Percentiles rank a stretch among this genome's conserved stretches.
phyloP scores from a whole-genome alignment of 2,888 invertebrate genomes.

The Drosophila mettleri region DNA sequence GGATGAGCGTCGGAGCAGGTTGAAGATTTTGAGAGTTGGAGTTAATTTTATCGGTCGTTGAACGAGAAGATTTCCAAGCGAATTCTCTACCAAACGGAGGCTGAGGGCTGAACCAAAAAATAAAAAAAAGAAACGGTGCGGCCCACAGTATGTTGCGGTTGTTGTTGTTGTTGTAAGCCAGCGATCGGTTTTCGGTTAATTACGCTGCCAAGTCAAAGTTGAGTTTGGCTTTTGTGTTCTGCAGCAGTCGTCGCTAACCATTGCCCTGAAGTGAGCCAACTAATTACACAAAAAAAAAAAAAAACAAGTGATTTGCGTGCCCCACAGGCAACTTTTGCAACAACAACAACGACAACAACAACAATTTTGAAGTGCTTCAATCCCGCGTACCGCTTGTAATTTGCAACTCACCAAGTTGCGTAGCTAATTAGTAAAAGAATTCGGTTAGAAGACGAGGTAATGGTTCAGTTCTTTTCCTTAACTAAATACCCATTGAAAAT shows the following conservation, averaged over 20 bases:
- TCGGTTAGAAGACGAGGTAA: constrained; percentile 36
- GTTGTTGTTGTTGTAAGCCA: constrained; percentile 55
- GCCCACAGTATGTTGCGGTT: constrained; percentile 20
- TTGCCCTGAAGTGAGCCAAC: constrained; percentile 36
- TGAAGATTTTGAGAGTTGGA: constrained; percentile 36
- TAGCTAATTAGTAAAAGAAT: constrained; percentile 68
- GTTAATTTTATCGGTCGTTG: constrained; percentile 78
- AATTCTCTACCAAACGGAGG: constrained; percentile 25
- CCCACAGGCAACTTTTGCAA: constrained; percentile 36
- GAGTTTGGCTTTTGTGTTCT: constrained; percentile 14
- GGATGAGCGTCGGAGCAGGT: neutral
- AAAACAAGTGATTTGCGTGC: constrained; percentile 76
- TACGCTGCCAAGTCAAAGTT: constrained; percentile 64
- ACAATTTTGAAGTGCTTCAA: constrained; percentile 36
- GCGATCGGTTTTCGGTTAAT: constrained; percentile 77
- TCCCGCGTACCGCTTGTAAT: constrained; percentile 55
- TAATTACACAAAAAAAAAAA: constrained; percentile 74
- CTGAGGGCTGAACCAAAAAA: constrained; percentile 22
- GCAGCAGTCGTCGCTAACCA: constrained; percentile 57
- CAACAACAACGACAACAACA: constrained; percentile 21
- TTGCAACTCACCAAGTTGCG: constrained; percentile 75
- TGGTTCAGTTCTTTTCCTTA: constrained; percentile 8
- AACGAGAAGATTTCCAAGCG: constrained; percentile 61
- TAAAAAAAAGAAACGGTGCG: constrained; percentile 32
- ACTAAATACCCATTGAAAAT: neutral